A percentile compares a stretch with the other conserved stretches of the same genome.
phyloP scores from a whole-genome alignment of 2,113 vertebrate genomes.

The Mesoclemmys tuberculata region DNA sequence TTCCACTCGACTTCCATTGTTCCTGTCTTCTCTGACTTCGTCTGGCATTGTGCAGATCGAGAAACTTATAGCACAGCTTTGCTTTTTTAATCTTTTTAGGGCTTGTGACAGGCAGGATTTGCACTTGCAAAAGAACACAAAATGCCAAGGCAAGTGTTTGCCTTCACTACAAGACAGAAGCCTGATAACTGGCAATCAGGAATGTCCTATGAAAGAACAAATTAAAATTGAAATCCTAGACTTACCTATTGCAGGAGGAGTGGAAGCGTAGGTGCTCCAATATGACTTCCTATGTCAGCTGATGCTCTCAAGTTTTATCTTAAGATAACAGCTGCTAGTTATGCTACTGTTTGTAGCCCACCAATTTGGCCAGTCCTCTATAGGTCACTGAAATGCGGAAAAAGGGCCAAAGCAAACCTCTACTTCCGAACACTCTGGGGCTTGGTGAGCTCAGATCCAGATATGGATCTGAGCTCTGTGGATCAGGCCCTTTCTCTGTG shows the following conservation, averaged over 20 bases:
- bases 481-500: background rate
- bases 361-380: background rate
- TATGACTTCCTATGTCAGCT: background rate
- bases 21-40: background rate
- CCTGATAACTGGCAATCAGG: background rate
- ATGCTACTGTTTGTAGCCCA: background rate
- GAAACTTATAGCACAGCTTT: conserved; percentile 30
- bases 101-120: background rate
- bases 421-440: background rate
- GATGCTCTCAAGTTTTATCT: background rate
- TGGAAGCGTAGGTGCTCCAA: background rate
- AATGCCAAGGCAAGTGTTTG: background rate
- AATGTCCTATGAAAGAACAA: background rate
- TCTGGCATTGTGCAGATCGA: conserved; percentile 1
- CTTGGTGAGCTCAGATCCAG: background rate
- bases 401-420: background rate
- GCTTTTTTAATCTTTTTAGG: conserved; percentile 41
- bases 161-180: background rate
- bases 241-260: background rate
- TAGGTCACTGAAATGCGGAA: background rate
- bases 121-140: background rate
- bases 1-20: background rate
- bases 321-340: background rate
- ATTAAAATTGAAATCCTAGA: background rate
- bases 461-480: background rate